phyloP scores from a whole-genome alignment of 2,888 invertebrate species.

The Lasius platythorax region DNA sequence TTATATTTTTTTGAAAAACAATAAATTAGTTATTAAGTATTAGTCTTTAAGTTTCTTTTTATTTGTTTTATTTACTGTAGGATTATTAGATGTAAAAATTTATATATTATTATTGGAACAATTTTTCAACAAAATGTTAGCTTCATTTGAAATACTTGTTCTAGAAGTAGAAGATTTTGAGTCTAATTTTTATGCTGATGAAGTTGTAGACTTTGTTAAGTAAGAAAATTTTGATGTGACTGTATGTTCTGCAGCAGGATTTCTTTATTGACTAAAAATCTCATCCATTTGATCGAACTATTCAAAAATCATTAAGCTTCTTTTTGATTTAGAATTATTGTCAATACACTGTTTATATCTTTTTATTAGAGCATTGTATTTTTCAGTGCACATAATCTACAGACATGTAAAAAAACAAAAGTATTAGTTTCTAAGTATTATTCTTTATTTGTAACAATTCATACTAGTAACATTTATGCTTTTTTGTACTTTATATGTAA shows the following conservation, averaged over 20 bases:
- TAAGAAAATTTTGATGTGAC: background rate
- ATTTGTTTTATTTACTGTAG: background rate
- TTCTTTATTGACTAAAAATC: background rate
- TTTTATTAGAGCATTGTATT: background rate
- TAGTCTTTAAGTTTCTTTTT: background rate
- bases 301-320: background rate
- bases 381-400: background rate
- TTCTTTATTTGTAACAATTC: no score
- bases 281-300: background rate
- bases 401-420: background rate
- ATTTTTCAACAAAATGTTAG: background rate
- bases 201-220: no score
- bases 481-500: no score
- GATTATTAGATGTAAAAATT: background rate
- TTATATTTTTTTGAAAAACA: no score
- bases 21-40: no score
- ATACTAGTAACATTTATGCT: no score
- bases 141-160: background rate
- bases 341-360: background rate
- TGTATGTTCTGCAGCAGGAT: background rate
- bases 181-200: background rate
- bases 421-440: no score
- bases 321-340: background rate
- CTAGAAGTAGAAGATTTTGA: background rate
- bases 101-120: background rate